Percentiles rank a stretch among this genome's conserved stretches.
Conservation (phyloP, 2,797 vertebrate genomes). For the Dermochelys coriacea region DNA sequence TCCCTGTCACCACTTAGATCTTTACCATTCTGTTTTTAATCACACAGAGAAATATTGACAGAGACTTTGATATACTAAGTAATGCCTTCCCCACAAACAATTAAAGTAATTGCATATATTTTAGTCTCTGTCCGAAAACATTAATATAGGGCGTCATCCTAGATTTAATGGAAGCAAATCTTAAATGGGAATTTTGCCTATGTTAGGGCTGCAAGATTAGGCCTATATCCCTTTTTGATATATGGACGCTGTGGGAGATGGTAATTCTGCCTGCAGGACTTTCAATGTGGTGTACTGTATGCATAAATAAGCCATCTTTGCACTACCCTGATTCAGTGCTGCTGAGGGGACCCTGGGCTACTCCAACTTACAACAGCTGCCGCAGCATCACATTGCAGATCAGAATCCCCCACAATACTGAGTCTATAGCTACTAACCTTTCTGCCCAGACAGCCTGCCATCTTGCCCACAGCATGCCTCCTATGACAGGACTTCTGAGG, state of each 20-base stretch:
- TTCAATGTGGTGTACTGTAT: accelerated
- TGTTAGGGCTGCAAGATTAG: not conserved
- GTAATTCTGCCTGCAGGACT: not conserved
- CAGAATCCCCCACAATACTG: not conserved
- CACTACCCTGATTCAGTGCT: not conserved
- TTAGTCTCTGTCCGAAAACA: not conserved
- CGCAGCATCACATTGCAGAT: not conserved
- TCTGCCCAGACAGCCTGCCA: accelerated
- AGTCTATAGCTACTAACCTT: not conserved
- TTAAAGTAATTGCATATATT: not conserved
- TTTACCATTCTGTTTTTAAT: slow-evolving; percentile 33
- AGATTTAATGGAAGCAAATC: not conserved
- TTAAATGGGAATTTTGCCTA: not conserved
- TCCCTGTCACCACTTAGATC: slow-evolving; percentile 1
- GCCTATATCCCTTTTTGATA: not conserved
- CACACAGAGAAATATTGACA: not conserved
- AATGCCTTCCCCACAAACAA: not conserved
- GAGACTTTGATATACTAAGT: not conserved
- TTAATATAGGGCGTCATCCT: not conserved
- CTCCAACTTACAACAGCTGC: not conserved
- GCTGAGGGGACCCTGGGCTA: not conserved
- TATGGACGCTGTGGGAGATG: not conserved
- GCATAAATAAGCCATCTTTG: not conserved
- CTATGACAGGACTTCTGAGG: not conserved
- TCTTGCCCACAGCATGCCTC: not conserved